Conservation (phyloP, 2,888 invertebrate genomes). For the Geophilus truncorum region DNA sequence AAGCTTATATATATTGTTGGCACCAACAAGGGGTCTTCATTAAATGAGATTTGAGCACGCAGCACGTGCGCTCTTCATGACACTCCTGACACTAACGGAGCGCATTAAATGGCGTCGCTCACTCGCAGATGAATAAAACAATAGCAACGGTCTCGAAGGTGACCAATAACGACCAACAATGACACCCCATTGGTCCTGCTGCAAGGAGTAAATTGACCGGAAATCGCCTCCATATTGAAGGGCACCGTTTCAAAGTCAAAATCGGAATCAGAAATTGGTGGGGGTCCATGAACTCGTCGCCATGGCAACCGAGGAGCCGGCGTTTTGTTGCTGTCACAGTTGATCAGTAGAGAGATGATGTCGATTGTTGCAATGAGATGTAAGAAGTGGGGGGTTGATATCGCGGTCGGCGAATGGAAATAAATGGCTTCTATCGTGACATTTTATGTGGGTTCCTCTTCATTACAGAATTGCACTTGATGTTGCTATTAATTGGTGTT, state of each 20-base stretch:
- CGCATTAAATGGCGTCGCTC: conserved; percentile 20
- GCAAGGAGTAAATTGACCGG: neutral
- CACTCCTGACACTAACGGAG: conserved; percentile 20
- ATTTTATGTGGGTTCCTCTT: neutral
- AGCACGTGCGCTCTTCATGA: conserved; percentile 14
- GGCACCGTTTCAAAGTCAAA: conserved; percentile 13
- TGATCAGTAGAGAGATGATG: conserved; percentile 14
- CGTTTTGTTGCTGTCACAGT: conserved; percentile 3
- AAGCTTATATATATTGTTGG: neutral
- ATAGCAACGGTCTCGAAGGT: neutral
- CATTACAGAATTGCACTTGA: neutral
- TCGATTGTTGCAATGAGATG: neutral
- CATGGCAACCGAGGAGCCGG: neutral
- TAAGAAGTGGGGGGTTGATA: neutral
- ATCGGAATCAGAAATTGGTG: neutral
- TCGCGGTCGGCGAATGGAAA: neutral
- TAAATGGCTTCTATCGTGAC: neutral
- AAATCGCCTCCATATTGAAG: neutral
- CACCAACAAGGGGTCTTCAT: neutral
- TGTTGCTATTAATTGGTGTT: neutral
- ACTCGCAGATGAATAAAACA: conserved; percentile 16
- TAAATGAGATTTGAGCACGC: neutral
- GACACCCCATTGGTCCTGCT: neutral
- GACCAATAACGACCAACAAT: conserved; percentile 14
- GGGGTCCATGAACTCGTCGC: conserved; percentile 7